Percentiles rank a stretch among this genome's conserved stretches.
Evolutionary conservation across 1,140 invertebrate genomes (phyloP).

Genomic region (Calliopsis andreniformis): DNA sequence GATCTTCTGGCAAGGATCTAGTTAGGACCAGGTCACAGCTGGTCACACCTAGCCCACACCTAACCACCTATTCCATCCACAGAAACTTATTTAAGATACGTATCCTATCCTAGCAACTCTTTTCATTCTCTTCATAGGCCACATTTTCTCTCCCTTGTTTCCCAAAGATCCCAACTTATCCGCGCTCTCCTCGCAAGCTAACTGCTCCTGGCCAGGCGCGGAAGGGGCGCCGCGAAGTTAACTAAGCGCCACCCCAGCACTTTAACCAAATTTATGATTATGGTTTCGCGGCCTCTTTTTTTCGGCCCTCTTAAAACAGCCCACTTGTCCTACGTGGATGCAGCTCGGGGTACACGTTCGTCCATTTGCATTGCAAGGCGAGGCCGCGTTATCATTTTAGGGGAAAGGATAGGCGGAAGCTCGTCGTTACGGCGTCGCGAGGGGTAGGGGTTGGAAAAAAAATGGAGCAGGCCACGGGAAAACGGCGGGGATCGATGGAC

Average conservation of each 20-base stretch:
- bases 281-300: slow-evolving; percentile 64
- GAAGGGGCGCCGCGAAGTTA: slow-evolving; percentile 47
- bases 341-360: slow-evolving; percentile 54
- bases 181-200: slow-evolving; percentile 50
- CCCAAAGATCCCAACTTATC: slow-evolving; percentile 60
- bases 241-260: slow-evolving; percentile 74
- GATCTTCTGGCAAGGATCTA: too few species aligned
- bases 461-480: slow-evolving; percentile 20
- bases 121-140: too few species aligned
- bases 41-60: too few species aligned
- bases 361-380: slow-evolving; percentile 55
- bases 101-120: too few species aligned
- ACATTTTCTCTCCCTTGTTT: slow-evolving; percentile 63
- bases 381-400: slow-evolving; percentile 55
- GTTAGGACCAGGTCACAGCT: too few species aligned
- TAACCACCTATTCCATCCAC: too few species aligned
- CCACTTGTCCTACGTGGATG: slow-evolving; percentile 50
- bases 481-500: slow-evolving; percentile 23
- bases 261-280: slow-evolving; percentile 78
- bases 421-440: slow-evolving; percentile 30
- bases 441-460: not conserved
- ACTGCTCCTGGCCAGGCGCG: slow-evolving; percentile 42
- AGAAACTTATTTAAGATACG: too few species aligned
- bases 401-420: slow-evolving; percentile 56
- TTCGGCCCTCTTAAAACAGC: slow-evolving; percentile 53